These are phyloP conservation scores for Mico argentatus DNA, from an alignment of 2,797 vertebrate species.

Conservation along the genomic window DNA sequence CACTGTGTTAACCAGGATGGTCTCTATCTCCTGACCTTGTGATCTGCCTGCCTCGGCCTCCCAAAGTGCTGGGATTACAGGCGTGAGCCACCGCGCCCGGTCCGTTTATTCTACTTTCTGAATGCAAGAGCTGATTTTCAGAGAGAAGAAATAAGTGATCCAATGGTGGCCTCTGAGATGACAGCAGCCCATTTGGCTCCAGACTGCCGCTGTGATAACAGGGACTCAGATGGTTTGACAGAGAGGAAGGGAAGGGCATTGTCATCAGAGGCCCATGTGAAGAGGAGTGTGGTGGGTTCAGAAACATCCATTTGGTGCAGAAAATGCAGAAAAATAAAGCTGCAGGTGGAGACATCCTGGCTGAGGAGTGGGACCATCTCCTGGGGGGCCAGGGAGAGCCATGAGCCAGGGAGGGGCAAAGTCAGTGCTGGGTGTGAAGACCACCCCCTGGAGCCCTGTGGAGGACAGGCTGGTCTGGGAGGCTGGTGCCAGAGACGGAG, in stretches of 20 bases:
- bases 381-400: neutral
- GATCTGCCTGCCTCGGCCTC: too few relatives aligned
- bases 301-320: neutral
- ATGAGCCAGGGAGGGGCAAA: neutral
- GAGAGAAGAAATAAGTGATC: neutral
- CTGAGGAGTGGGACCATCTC: neutral
- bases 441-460: neutral
- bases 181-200: neutral
- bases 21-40: too few relatives aligned
- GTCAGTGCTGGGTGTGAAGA: neutral
- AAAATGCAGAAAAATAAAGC: neutral
- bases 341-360: too few relatives aligned
- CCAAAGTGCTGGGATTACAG: too few relatives aligned
- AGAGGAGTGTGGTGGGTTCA: neutral
- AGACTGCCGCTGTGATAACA: neutral
- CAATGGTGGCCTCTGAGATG: neutral
- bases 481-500: neutral
- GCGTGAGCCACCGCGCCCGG: too few relatives aligned
- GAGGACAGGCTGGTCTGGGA: neutral
- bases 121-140: neutral
- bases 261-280: neutral
- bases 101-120: neutral
- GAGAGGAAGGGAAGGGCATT: neutral
- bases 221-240: neutral
- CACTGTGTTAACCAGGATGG: too few relatives aligned